A percentile compares a stretch with the other conserved stretches of the same genome.
Conservation (phyloP, 2,888 invertebrate genomes). For the Emmelina monodactyla region DNA sequence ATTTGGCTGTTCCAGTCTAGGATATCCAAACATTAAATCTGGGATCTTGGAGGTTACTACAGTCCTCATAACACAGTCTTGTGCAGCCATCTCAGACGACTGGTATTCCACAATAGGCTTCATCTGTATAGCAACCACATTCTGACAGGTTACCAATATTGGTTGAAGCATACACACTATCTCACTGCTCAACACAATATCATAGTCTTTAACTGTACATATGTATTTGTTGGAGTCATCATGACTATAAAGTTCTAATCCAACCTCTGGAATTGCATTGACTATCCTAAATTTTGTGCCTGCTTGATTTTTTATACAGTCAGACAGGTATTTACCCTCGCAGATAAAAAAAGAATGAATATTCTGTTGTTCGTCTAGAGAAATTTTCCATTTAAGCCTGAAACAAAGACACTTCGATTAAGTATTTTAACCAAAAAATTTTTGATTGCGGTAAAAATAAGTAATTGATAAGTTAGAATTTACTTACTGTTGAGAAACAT, state of each 20-base stretch:
- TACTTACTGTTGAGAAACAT: constrained; percentile 23
- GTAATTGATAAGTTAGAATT: background rate
- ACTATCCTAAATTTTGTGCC: constrained; percentile 25
- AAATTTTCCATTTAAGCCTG: constrained; percentile 36
- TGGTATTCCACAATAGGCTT: constrained; percentile 48
- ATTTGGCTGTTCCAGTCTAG: constrained; percentile 55
- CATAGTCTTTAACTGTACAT: constrained; percentile 41
- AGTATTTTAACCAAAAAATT: background rate
- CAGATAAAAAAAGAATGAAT: constrained; percentile 38
- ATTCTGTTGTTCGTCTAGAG: constrained; percentile 20
- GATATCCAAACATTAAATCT: constrained; percentile 21
- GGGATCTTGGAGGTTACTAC: constrained; percentile 24
- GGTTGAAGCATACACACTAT: constrained; percentile 37
- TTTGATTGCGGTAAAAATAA: background rate
- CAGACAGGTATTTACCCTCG: constrained; percentile 45
- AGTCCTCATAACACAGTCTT: constrained; percentile 34
- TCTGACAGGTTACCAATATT: constrained; percentile 27
- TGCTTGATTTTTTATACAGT: constrained; percentile 27
- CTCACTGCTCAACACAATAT: constrained; percentile 40
- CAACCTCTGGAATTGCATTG: constrained; percentile 31
- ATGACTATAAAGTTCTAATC: constrained; percentile 34
- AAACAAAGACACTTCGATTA: constrained; percentile 4
- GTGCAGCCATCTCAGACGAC: constrained; percentile 20
- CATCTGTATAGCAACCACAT: constrained; percentile 38
- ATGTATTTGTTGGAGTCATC: constrained; percentile 28